phyloP scores from a whole-genome alignment of 2,113 vertebrate species.

The Taurulus bubalis region DNA sequence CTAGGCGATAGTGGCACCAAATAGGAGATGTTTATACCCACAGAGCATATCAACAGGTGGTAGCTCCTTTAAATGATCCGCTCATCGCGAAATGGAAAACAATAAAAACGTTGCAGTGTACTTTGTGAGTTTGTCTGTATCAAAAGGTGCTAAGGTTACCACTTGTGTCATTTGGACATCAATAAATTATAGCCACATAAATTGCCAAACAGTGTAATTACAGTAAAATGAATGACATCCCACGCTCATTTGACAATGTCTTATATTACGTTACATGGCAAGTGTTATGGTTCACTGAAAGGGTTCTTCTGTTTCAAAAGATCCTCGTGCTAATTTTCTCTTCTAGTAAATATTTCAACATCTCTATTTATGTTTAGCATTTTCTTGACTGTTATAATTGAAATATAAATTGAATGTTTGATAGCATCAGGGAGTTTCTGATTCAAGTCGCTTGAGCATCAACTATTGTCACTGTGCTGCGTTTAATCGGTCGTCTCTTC shows the following conservation, averaged over 20 bases:
- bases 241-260: slow-evolving; percentile 14
- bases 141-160: neutral
- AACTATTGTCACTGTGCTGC: slow-evolving; percentile 21
- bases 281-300: neutral
- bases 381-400: neutral
- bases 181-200: slow-evolving; percentile 35
- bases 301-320: neutral
- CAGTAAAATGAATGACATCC: neutral
- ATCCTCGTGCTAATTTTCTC: neutral
- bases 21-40: too few relatives aligned
- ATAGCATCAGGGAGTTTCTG: neutral
- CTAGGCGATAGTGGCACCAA: neutral
- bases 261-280: neutral
- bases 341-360: slow-evolving; percentile 14
- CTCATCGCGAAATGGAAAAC: slow-evolving; percentile 10
- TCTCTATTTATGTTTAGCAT: neutral
- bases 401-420: slow-evolving; percentile 19
- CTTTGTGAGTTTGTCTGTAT: neutral
- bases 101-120: neutral
- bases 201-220: slow-evolving; percentile 26
- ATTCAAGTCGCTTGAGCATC: slow-evolving; percentile 15
- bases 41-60: neutral
- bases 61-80: neutral
- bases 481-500: slow-evolving; percentile 20
- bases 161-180: slow-evolving; percentile 23